Evolutionary conservation across 2,888 invertebrate genomes (phyloP).

Genomic region (Eurytoma adleriae): DNA sequence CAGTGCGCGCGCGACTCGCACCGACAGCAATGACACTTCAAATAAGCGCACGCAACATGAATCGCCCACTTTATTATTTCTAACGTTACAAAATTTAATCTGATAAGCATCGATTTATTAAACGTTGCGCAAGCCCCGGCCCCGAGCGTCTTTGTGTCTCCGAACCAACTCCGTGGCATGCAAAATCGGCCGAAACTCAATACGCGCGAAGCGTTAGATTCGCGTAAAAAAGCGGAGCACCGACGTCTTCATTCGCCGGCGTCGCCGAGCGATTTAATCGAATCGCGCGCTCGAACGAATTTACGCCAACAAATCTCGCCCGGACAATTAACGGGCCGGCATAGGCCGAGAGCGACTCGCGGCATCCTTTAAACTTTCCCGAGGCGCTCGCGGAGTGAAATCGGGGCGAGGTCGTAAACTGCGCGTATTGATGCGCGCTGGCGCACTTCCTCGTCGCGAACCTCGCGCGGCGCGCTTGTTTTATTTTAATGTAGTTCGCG

Average conservation of each 20-base stretch:
- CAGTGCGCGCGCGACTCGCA: too few relatives aligned
- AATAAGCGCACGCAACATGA: not conserved
- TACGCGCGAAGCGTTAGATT: not conserved
- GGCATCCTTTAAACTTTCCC: constrained; percentile 43
- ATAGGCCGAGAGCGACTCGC: constrained; percentile 33
- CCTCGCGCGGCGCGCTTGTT: constrained; percentile 8
- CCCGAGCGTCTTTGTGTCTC: not conserved
- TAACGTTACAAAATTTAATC: not conserved
- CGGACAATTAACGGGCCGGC: not conserved
- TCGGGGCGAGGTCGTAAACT: constrained; percentile 54
- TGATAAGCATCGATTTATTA: constrained; percentile 3
- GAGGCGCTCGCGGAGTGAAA: constrained; percentile 33
- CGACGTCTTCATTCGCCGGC: constrained; percentile 30
- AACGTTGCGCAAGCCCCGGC: not conserved
- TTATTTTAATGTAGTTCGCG: constrained; percentile 6
- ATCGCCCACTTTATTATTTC: not conserved
- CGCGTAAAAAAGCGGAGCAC: not conserved
- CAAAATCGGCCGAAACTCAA: not conserved
- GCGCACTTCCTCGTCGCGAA: constrained; percentile 8
- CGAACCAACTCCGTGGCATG: not conserved
- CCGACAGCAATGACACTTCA: not conserved
- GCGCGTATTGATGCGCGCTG: constrained; percentile 43
- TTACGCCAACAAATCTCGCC: constrained; percentile 44
- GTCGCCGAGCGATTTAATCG: constrained; percentile 22
- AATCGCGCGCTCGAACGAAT: constrained; percentile 22